These are phyloP conservation scores for Corythornis leucogaster DNA, from an alignment of 2,797 vertebrate genomes.

Conservation along the genomic window DNA sequence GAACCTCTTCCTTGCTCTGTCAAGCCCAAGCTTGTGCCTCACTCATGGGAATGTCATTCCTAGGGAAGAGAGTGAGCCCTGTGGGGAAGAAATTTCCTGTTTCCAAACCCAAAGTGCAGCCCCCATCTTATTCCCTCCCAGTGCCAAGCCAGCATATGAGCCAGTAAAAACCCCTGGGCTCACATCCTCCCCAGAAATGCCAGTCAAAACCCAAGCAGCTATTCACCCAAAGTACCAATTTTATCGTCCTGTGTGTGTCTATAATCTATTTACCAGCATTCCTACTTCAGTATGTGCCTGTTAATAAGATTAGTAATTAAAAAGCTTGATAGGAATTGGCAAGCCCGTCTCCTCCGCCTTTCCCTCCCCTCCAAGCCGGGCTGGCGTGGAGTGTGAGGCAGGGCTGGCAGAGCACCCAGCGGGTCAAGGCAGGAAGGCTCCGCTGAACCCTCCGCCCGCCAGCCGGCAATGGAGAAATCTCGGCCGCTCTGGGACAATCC, in stretches of 20 bases:
- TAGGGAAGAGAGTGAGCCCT: neutral
- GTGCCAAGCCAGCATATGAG: neutral
- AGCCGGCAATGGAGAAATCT: slow-evolving; percentile 78
- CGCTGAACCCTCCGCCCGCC: neutral
- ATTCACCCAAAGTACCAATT: slow-evolving; percentile 54
- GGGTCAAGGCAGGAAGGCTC: slow-evolving; percentile 12
- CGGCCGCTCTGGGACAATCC: slow-evolving; percentile 88
- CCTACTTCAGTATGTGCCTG: slow-evolving; percentile 70
- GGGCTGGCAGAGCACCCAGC: slow-evolving; percentile 44
- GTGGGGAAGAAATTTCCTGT: neutral
- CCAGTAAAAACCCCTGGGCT: neutral
- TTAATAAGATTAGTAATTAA: slow-evolving; percentile 83
- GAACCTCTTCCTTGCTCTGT: neutral
- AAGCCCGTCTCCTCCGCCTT: slow-evolving; percentile 41
- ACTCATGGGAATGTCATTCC: neutral
- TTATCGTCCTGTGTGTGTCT: slow-evolving; percentile 58
- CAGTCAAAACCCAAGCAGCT: slow-evolving; percentile 44
- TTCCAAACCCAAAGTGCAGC: neutral
- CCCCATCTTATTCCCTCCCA: neutral
- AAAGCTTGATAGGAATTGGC: slow-evolving; percentile 72
- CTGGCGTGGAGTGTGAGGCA: slow-evolving; percentile 7
- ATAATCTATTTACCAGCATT: slow-evolving; percentile 79
- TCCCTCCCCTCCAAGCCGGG: slow-evolving; percentile 46
- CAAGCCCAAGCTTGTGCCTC: neutral
- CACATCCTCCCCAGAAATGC: slow-evolving; percentile 56